Base-by-base conservation (phyloP, 2,113 vertebrate genomes). In the Ptilorrhoa leucosticta region DNA sequence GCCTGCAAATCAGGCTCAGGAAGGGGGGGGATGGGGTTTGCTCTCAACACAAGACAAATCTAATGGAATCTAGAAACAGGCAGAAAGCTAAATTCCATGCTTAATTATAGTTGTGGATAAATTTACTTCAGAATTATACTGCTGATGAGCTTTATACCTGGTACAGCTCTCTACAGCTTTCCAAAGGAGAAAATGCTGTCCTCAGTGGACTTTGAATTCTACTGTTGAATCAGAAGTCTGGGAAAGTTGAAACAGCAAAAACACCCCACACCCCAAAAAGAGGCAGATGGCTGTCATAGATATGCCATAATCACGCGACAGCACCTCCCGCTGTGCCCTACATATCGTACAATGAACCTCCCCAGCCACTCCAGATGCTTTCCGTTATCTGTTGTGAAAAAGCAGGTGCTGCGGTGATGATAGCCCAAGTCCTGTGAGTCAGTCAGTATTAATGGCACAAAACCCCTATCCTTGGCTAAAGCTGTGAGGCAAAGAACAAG, bases 241-340 rank as follows among this genome's bases (percentile, higher is more conserved):
- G 50, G 60, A 22, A 90, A 88, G 68, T 44, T 51, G 61, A 60
- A 91, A 16, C 33, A 58, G 42, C 63, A 69, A 44, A 83, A 92
- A 53, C 68, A 95, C 26, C 50, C 68, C 40, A 28, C 76, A 7
- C 51, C 64, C 82, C 12, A 16, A n/a, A 57, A 48, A 11, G 26
- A 27, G 56, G 31, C 90, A 90, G 86, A 51, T 21, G 54, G 72
- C 91, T 63, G 83, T 51, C 56, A 71, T 6, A 94, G 96, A 96
- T 93, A 92, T 0, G 7, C 63, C 11, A 0, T 60, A 83, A 80
- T 88, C 82, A 16, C 85, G 11, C 0, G 13, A 7, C 3, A 4
- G 94, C 54, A 21, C 87, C 71, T 89, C 96, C 93, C 63, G 3
- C 91, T 51, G 90, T 91, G 95, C 94, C 94, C 86, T 71, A 61